Conservation (phyloP, 2,113 vertebrate genomes). For the Tachysurus vachellii region DNA sequence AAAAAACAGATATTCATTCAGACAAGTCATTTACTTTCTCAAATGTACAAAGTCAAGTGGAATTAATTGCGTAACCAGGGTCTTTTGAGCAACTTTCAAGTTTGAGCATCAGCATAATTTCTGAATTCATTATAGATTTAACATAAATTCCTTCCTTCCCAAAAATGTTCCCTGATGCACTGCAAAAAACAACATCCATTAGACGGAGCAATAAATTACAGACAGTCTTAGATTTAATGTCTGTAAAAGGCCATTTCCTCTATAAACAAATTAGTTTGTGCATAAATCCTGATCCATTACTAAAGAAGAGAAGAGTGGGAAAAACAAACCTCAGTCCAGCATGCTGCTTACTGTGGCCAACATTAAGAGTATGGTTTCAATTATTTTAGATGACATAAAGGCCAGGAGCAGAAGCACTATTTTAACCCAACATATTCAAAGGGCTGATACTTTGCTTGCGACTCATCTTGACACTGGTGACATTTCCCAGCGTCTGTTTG, state of each 20-base stretch:
- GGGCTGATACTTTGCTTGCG: background rate
- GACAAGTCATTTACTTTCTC: too few relatives aligned
- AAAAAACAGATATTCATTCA: too few relatives aligned
- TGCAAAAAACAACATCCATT: constrained; percentile 19
- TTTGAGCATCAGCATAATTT: too few relatives aligned
- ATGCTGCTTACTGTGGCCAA: constrained; percentile 1
- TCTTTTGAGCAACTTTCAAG: too few relatives aligned
- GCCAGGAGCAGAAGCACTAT: constrained; percentile 3
- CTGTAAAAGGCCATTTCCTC: constrained; percentile 47
- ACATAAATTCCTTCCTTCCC: too few relatives aligned
- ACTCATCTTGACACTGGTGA: constrained; percentile 5
- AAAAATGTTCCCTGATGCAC: constrained; percentile 21
- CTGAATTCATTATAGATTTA: too few relatives aligned
- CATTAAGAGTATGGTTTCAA: constrained; percentile 24
- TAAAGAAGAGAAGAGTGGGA: constrained; percentile 19
- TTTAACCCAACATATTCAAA: constrained; percentile 6
- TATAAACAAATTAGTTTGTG: constrained; percentile 31
- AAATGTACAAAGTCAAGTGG: too few relatives aligned
- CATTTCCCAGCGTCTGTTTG: constrained; percentile 17
- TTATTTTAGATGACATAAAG: constrained; percentile 38
- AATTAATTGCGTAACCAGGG: too few relatives aligned
- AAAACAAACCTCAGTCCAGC: constrained; percentile 12
- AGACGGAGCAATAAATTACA: constrained; percentile 26
- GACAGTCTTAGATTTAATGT: constrained; percentile 35
- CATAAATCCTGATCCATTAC: constrained; percentile 39